Conservation (phyloP, 1,140 invertebrate genomes). For the Bombyx mori region DNA sequence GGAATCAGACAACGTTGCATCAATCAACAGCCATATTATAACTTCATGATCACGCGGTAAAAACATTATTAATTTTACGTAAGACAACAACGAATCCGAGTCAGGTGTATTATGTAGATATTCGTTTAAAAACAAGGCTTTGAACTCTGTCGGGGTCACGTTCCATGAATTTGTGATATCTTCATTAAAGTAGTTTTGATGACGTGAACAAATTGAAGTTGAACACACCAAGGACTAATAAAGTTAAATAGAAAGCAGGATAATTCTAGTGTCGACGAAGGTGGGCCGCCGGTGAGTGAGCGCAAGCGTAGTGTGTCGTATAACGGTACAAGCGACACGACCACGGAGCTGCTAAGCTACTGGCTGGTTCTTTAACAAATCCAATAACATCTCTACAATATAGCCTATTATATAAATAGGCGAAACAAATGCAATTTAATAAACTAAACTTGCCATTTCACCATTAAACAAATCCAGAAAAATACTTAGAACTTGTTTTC, state of each 20-base stretch:
- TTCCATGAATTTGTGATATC: too few relatives aligned
- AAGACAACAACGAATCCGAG: background rate
- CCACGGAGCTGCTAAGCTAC: background rate
- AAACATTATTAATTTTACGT: background rate
- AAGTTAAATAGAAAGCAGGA: conserved; percentile 18
- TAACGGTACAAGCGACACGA: conserved; percentile 36
- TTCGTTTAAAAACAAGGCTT: background rate
- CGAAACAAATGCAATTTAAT: too few relatives aligned
- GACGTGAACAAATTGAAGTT: too few relatives aligned
- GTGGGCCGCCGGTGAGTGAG: background rate
- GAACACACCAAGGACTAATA: too few relatives aligned
- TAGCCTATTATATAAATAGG: too few relatives aligned
- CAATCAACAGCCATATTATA: background rate
- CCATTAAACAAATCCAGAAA: too few relatives aligned
- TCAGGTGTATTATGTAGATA: background rate
- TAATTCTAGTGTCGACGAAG: conserved; percentile 4
- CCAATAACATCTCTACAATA: too few relatives aligned
- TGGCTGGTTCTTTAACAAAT: background rate
- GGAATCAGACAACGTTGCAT: conserved; percentile 3
- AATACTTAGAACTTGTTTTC: too few relatives aligned
- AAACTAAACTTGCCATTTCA: too few relatives aligned
- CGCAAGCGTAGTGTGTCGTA: conserved; percentile 24
- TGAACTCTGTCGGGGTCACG: background rate
- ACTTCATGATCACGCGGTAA: background rate
- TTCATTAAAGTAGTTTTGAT: too few relatives aligned